Base-by-base conservation (phyloP, 2,797 vertebrate species). In the Coracias cyanogaster region DNA sequence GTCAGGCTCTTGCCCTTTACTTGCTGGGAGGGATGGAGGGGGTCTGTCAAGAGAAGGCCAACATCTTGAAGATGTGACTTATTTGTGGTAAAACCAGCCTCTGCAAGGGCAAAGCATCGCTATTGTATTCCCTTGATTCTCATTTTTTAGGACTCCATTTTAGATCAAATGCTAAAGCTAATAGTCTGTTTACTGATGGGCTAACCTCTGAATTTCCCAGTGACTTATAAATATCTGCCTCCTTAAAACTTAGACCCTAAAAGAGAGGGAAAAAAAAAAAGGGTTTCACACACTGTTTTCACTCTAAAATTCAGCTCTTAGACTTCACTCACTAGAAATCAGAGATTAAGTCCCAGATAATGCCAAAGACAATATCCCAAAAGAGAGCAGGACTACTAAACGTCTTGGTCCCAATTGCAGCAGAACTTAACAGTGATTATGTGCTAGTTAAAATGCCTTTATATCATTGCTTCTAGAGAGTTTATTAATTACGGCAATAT, bases 1-100 rank as follows among this genome's bases (percentile, higher is more conserved):
- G 18, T 67, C 46, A 79, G 49, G 54, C 52, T 80, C 35, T 94
- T 79, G 76, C 82, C 51, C 83, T 94, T 97, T 81, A 67, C 33
- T 90, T 82, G 26, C 74, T 86, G 60, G 41, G 55, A 79, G 33
- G 61, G 45, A 55, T 70, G 37, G 45, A 81, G 9, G 17, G 9
- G 15, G 9, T 88, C 57, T 76, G 57, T 65, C 65, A 71, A 83
- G 69, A 90, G 84, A 88, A 88, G 51, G 77, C 82, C 91, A 91
- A 10, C 35, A 20, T 86, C 70, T 71, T 86, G 55, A 83, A 92
- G 46, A 57, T 8, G 16, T 70, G 62, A 84, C 54, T 91, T 83
- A 55, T 73, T 72, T 93, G 46, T 76, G 29, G 58, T 77, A 64
- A 76, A 81, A 67, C 29, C 64, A 33, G 41, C 51, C 66, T 91